phyloP scores from a whole-genome alignment of 2,888 invertebrate genomes.

The Chirona hameri region DNA sequence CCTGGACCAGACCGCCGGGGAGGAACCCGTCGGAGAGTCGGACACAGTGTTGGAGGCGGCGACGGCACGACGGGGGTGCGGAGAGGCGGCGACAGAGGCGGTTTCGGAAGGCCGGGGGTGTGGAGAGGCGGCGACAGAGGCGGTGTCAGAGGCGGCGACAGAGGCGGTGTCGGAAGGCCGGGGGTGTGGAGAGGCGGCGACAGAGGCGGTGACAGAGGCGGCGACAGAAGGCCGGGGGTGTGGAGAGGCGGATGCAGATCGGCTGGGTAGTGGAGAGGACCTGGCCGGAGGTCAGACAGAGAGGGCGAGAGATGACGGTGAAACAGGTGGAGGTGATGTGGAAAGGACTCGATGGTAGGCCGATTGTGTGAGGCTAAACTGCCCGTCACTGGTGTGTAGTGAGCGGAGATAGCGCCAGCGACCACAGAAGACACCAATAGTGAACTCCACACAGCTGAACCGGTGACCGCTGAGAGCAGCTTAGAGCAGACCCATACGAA shows the following conservation, averaged over 20 bases:
- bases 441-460: too few relatives aligned
- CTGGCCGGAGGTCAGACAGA: too few relatives aligned
- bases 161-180: neutral
- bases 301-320: too few relatives aligned
- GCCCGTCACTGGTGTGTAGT: too few relatives aligned
- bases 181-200: neutral
- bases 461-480: too few relatives aligned
- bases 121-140: neutral
- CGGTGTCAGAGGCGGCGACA: neutral
- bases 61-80: neutral
- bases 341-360: too few relatives aligned
- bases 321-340: too few relatives aligned
- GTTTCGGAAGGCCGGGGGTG: neutral
- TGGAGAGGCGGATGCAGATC: neutral
- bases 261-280: too few relatives aligned
- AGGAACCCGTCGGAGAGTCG: neutral
- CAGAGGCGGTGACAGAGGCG: neutral
- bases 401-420: too few relatives aligned
- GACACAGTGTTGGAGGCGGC: neutral
- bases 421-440: too few relatives aligned
- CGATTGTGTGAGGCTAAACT: too few relatives aligned
- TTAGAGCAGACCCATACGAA: too few relatives aligned
- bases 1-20: neutral
- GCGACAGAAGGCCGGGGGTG: neutral
- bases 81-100: neutral